phyloP scores from a whole-genome alignment of 2,888 invertebrate genomes.

The Hydrotaea cyrtoneurina region DNA sequence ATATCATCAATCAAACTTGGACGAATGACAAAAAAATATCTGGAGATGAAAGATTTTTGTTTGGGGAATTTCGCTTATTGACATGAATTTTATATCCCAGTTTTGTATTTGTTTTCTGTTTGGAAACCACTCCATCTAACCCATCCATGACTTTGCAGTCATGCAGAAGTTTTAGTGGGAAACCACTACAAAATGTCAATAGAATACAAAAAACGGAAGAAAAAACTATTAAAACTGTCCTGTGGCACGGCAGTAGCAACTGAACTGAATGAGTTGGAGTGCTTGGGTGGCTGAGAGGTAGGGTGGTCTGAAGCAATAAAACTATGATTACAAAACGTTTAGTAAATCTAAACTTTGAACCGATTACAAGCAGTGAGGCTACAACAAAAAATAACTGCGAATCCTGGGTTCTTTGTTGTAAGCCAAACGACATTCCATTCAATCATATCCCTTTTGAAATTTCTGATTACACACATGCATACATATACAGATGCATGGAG shows the following conservation, averaged over 20 bases:
- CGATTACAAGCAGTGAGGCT: slow-evolving; percentile 15
- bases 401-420: background rate
- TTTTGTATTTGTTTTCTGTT: background rate
- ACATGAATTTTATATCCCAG: slow-evolving; percentile 25
- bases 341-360: slow-evolving; percentile 25
- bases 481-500: background rate
- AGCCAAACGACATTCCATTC: slow-evolving; percentile 18
- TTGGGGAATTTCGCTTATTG: slow-evolving; percentile 15
- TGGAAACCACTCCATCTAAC: background rate
- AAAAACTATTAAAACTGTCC: background rate
- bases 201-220: background rate
- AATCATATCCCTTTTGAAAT: slow-evolving; percentile 36
- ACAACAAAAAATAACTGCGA: background rate
- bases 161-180: slow-evolving; percentile 11
- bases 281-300: no score
- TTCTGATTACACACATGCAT: no score
- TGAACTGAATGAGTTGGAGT: no score
- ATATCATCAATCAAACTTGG: slow-evolving; percentile 59
- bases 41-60: slow-evolving; percentile 48
- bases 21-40: slow-evolving; percentile 48
- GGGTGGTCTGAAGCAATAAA: slow-evolving; percentile 28
- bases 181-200: slow-evolving; percentile 38
- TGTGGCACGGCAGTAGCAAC: no score
- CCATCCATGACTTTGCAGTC: background rate
- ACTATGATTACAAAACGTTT: slow-evolving; percentile 49